These are phyloP conservation scores for Mycalesis mineus DNA, from an alignment of 2,888 invertebrate genomes.

Conservation along the genomic window DNA sequence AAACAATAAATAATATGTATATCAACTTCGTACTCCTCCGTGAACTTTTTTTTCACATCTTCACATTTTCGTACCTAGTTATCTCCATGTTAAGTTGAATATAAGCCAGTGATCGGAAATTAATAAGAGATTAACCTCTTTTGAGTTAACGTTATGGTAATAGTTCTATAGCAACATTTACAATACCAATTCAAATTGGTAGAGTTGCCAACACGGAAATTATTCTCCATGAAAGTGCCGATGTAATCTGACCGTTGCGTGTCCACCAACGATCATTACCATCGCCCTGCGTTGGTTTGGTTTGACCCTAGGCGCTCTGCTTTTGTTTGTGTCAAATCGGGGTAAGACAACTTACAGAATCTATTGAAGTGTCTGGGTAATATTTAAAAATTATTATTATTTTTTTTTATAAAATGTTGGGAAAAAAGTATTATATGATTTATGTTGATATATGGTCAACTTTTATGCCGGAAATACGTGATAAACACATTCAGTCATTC, in stretches of 20 bases:
- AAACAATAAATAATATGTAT: too few relatives aligned
- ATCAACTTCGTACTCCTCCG: too few relatives aligned
- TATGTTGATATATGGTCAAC: too few relatives aligned
- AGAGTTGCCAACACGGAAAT: conserved; percentile 6
- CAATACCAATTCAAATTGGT: not conserved
- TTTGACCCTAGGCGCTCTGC: conserved; percentile 1
- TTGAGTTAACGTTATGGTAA: not conserved
- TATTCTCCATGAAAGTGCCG: conserved; percentile 6
- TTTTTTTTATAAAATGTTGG: too few relatives aligned
- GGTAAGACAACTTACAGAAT: not conserved
- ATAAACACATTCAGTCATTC: too few relatives aligned
- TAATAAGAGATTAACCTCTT: not conserved
- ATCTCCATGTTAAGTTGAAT: not conserved
- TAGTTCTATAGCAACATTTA: not conserved
- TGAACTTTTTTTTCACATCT: too few relatives aligned
- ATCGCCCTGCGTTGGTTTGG: conserved; percentile 1
- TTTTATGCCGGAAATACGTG: too few relatives aligned
- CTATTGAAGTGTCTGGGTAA: too few relatives aligned
- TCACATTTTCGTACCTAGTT: too few relatives aligned
- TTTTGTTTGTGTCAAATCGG: not conserved
- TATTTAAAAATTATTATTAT: too few relatives aligned
- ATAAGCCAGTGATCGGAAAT: not conserved
- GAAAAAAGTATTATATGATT: too few relatives aligned
- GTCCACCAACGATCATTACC: conserved; percentile 12
- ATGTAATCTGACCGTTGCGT: conserved; percentile 14